Conservation (phyloP, 2,797 vertebrate genomes). For the Choloepus didactylus region DNA sequence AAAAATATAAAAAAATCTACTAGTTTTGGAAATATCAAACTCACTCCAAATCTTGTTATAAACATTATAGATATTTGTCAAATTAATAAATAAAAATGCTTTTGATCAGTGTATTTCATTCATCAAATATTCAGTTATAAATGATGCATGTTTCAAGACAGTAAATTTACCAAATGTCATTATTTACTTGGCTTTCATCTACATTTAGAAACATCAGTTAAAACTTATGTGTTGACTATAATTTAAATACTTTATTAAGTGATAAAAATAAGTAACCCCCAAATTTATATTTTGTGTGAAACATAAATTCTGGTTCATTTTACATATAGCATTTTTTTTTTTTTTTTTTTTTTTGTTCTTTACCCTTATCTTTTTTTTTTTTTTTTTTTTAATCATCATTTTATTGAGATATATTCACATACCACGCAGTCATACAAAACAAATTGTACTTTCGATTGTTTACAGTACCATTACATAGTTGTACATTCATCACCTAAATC, state of each 20-base stretch:
- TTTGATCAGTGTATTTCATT: not conserved
- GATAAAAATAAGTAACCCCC: not conserved
- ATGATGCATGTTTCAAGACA: not conserved
- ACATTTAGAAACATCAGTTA: not conserved
- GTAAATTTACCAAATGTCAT: not conserved
- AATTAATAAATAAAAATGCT: not conserved
- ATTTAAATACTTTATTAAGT: not conserved
- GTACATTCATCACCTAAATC: too few relatives aligned
- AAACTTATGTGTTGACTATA: not conserved
- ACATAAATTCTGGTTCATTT: not conserved
- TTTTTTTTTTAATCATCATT: too few relatives aligned
- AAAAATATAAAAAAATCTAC: not conserved
- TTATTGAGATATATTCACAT: too few relatives aligned
- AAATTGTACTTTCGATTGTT: too few relatives aligned
- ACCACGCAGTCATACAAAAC: too few relatives aligned
- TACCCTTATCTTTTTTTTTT: too few relatives aligned
- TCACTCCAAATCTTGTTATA: not conserved
- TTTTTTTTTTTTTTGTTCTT: too few relatives aligned
- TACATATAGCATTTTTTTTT: not conserved
- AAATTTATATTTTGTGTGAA: not conserved
- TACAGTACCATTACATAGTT: too few relatives aligned
- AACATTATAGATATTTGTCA: not conserved
- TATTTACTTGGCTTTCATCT: constrained; percentile 30
- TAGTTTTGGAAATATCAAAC: not conserved
- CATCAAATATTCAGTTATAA: not conserved